These are phyloP conservation scores for Trichoplusia ni DNA, from an alignment of 1,140 invertebrate genomes.

Conservation along the genomic window DNA sequence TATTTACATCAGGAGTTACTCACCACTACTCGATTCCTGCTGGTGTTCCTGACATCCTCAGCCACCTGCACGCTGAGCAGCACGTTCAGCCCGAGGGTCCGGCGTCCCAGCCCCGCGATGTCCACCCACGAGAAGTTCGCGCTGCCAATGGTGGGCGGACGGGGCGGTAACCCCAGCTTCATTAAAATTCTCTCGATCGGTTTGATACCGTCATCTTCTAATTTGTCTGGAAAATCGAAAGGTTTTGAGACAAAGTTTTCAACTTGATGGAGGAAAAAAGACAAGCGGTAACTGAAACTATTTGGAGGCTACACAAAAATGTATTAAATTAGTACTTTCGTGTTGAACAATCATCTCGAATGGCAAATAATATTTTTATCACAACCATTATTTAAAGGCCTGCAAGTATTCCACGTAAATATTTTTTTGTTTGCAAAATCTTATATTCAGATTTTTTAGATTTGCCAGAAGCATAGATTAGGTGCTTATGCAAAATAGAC, in stretches of 20 bases:
- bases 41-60: slow-evolving; percentile 85
- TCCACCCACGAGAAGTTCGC: slow-evolving; percentile 78
- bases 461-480: not conserved
- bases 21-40: slow-evolving; percentile 84
- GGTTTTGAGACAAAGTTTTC: too few species aligned
- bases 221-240: slow-evolving; percentile 72
- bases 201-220: slow-evolving; percentile 82
- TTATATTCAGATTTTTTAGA: too few species aligned
- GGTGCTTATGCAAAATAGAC: not conserved
- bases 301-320: too few species aligned
- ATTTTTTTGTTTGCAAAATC: too few species aligned
- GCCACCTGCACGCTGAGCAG: slow-evolving; percentile 84
- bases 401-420: too few species aligned
- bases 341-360: too few species aligned
- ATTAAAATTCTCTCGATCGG: slow-evolving; percentile 81
- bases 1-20: too few species aligned
- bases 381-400: too few species aligned
- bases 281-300: too few species aligned
- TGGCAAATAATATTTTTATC: too few species aligned
- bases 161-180: slow-evolving; percentile 76
- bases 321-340: too few species aligned
- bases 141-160: slow-evolving; percentile 68
- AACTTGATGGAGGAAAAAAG: too few species aligned
- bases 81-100: slow-evolving; percentile 83
- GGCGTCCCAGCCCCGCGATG: slow-evolving; percentile 78